A percentile compares a stretch with the other conserved stretches of the same genome.
Evolutionary conservation across 2,888 invertebrate species (phyloP).

Genomic region (Ormyrus thymus): DNA sequence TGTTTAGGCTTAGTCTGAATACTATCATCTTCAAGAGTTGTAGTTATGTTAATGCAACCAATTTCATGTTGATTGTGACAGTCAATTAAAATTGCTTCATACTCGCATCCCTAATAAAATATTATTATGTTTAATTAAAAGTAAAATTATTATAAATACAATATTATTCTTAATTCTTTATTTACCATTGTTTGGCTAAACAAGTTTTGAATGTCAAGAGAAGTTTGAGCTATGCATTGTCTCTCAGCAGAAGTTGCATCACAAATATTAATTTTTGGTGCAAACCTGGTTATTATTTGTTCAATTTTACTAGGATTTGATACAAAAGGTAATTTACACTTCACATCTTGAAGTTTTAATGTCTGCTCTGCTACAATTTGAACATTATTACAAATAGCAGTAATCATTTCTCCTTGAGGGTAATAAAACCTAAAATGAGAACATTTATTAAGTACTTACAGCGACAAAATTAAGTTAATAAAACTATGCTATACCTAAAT

Average conservation of each 20-base stretch:
- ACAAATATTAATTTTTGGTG: conserved; percentile 70
- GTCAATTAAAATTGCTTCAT: conserved; percentile 64
- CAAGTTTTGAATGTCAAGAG: conserved; percentile 65
- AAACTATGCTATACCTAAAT: conserved; percentile 65
- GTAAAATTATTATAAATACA: neutral
- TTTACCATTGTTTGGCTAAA: conserved; percentile 65
- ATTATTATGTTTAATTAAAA: conserved; percentile 11
- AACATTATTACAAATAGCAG: conserved; percentile 61
- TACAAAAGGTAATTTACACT: conserved; percentile 71
- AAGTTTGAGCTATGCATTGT: conserved; percentile 63
- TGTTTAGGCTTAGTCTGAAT: conserved; percentile 27
- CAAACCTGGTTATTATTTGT: conserved; percentile 66
- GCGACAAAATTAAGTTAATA: conserved; percentile 15
- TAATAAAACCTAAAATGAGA: conserved; percentile 69
- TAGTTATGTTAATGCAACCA: conserved; percentile 64
- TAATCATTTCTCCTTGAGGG: conserved; percentile 68
- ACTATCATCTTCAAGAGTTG: conserved; percentile 66
- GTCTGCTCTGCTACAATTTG: conserved; percentile 60
- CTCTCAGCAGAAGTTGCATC: conserved; percentile 60
- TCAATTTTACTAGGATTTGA: conserved; percentile 68
- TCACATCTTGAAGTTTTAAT: conserved; percentile 66
- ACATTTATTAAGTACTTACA: neutral
- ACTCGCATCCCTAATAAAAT: conserved; percentile 62
- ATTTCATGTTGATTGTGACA: conserved; percentile 60
- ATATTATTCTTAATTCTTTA: conserved; percentile 11